These are phyloP conservation scores for Epistrophella euchroma DNA, from an alignment of 2,888 invertebrate species.

Conservation along the genomic window DNA sequence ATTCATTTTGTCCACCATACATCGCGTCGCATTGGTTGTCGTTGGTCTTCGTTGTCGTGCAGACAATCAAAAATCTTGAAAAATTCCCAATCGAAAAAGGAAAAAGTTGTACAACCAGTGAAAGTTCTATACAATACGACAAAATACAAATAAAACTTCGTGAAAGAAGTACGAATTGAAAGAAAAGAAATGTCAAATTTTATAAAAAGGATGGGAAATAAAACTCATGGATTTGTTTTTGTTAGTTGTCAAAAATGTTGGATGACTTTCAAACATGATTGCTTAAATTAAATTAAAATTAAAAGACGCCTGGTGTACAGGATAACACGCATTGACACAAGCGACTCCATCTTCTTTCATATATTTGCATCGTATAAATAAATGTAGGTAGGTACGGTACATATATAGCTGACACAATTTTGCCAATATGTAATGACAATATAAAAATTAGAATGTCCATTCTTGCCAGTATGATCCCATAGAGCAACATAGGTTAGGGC, in stretches of 20 bases:
- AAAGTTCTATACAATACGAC: slow-evolving; percentile 62
- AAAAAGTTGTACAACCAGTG: slow-evolving; percentile 71
- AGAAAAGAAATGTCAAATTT: slow-evolving; percentile 32
- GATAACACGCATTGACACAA: too few relatives aligned
- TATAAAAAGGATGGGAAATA: slow-evolving; percentile 13
- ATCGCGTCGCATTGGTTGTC: background rate
- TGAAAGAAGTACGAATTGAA: slow-evolving; percentile 10
- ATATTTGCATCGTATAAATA: too few relatives aligned
- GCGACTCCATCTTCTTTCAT: too few relatives aligned
- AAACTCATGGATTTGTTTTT: slow-evolving; percentile 6
- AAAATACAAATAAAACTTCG: slow-evolving; percentile 51
- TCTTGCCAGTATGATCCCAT: too few relatives aligned
- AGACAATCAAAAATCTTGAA: slow-evolving; percentile 64
- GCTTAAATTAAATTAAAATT: background rate
- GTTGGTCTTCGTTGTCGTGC: background rate
- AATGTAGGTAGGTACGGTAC: too few relatives aligned
- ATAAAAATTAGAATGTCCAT: too few relatives aligned
- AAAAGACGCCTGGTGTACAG: too few relatives aligned
- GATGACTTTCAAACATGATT: background rate
- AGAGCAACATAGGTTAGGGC: too few relatives aligned
- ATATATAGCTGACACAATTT: too few relatives aligned
- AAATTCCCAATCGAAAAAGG: slow-evolving; percentile 64
- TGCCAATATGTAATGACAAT: too few relatives aligned
- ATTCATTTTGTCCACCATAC: slow-evolving; percentile 51
- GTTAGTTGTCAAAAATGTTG: background rate